Base-by-base conservation (phyloP, 2,888 invertebrate genomes). In the Heliconius charithonia region DNA sequence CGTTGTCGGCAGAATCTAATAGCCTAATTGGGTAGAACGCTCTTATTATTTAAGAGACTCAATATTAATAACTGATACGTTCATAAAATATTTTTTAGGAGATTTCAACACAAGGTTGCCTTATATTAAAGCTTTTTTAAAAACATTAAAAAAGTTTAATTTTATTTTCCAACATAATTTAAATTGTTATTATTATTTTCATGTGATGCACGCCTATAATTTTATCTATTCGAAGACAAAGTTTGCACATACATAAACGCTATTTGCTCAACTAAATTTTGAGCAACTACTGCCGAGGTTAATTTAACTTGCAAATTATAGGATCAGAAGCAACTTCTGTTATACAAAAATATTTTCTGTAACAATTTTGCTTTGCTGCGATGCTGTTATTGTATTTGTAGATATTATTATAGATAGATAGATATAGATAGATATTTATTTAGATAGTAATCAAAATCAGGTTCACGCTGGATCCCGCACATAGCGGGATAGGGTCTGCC, bases 271-370 rank as follows among this genome's bases (percentile, higher is more conserved):
- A 22, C 4, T 4, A 13, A 37, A 37, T 37, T 67, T 37, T 67
- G 67, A 67, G 37, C n/a, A 67, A 37, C 37, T 67, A 67, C 13
- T 37, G 66, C 0, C 10, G 10, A 67, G 66, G 37, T n/a, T 67
- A 67, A 67, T 67, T 67, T 67, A 12, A 67, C 67, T 67, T 66
- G 66, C 66, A 66, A 66, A 67, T 67, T 37, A 37, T 67, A 67
- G 67, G 13, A 66, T 32, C 65, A 67, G 13, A n/a, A 37, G 13
- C 37, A 4, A 37, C 37, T 67, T 37, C 12, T 22, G 37, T 22
- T 37, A 67, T 13, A 67, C 13, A 67, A 67, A 67, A 67, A 67
- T 67, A 37, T 37, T 37, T 67, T n/a, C 37, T 37, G n/a, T 67
- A 67, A 37, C 12, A 67, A 6, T 37, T n/a, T 29, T 19, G 29